These are phyloP conservation scores for Riparia riparia DNA, from an alignment of 2,113 vertebrate species.

Conservation along the genomic window DNA sequence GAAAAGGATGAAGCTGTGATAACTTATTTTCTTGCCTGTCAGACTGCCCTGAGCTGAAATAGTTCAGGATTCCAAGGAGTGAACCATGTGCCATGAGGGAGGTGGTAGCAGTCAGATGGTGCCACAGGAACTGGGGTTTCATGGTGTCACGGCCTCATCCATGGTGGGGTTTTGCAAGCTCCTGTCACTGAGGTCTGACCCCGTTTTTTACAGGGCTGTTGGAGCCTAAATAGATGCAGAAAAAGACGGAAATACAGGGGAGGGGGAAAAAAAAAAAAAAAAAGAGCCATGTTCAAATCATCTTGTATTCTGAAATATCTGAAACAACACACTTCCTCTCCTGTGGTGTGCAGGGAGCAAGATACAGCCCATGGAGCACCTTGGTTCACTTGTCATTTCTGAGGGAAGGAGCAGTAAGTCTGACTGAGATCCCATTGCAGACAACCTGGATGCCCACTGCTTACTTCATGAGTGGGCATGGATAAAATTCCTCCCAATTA, in stretches of 20 bases:
- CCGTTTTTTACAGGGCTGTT: not conserved
- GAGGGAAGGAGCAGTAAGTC: not conserved
- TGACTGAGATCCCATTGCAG: not conserved
- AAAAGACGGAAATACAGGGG: not conserved
- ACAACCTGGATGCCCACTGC: not conserved
- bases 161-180: not conserved
- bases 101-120: not conserved
- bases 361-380: not conserved
- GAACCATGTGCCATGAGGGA: not conserved
- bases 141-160: not conserved
- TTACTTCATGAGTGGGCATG: not conserved
- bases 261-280: not conserved
- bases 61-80: not conserved
- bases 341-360: not conserved
- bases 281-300: accelerated
- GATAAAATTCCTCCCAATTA: not conserved
- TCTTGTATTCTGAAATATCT: not conserved
- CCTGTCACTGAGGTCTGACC: not conserved
- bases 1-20: not conserved
- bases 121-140: not conserved
- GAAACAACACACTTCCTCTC: not conserved
- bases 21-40: not conserved
- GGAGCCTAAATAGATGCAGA: not conserved
- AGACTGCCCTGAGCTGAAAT: not conserved
- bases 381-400: not conserved